phyloP scores from a whole-genome alignment of 1,140 invertebrate species.

The Daktulosphaira vitifoliae region DNA sequence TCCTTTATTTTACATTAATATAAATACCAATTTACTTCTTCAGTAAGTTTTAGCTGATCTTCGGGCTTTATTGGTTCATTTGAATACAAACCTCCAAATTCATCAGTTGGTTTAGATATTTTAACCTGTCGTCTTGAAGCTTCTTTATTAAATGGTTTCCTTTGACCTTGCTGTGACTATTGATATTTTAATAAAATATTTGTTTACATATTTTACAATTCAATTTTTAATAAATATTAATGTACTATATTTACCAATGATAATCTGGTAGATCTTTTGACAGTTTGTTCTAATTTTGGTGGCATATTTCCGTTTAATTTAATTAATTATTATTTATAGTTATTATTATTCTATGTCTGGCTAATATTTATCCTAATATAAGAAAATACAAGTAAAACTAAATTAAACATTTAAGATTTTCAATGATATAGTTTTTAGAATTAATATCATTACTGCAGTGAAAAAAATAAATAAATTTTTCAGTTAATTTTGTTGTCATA shows the following conservation, averaged over 20 bases:
- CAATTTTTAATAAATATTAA: not conserved
- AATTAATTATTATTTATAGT: too few species aligned
- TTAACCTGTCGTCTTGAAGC: slow-evolving; percentile 15
- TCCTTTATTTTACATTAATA: too few species aligned
- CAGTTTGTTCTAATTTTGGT: slow-evolving; percentile 23
- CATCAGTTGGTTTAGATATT: slow-evolving; percentile 11
- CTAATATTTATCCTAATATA: too few species aligned
- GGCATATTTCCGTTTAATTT: too few species aligned
- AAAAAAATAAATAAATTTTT: too few species aligned
- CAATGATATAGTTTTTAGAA: too few species aligned
- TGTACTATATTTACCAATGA: slow-evolving; percentile 5
- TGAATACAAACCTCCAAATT: not conserved
- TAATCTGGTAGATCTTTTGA: slow-evolving; percentile 18
- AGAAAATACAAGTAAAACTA: too few species aligned
- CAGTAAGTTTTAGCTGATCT: slow-evolving; percentile 61
- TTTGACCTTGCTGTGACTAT: slow-evolving; percentile 12
- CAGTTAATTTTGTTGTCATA: too few species aligned
- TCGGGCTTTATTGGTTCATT: slow-evolving; percentile 50
- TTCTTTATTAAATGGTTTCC: slow-evolving; percentile 28
- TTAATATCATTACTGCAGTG: too few species aligned
- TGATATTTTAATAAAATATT: not conserved
- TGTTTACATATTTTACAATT: too few species aligned
- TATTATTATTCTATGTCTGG: too few species aligned
- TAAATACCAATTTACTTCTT: slow-evolving; percentile 48
- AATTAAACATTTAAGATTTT: too few species aligned